A percentile compares a stretch with the other conserved stretches of the same genome.
These are phyloP conservation scores for Tipula confusa DNA, from an alignment of 2,888 invertebrate species.

Conservation along the genomic window DNA sequence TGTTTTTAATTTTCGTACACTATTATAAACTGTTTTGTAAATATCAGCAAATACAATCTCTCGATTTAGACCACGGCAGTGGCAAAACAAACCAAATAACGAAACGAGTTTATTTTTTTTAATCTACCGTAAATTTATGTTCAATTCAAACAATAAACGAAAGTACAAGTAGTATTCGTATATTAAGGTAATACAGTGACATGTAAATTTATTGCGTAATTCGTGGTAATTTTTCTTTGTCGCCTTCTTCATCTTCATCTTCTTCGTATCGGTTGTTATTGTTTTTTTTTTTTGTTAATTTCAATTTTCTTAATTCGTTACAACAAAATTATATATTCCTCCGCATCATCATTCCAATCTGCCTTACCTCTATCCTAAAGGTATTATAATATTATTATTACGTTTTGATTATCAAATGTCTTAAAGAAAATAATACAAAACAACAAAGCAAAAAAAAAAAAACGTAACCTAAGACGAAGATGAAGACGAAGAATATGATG, in stretches of 20 bases:
- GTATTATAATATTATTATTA: background rate
- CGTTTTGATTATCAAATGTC: background rate
- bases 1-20: background rate
- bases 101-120: constrained; percentile 13
- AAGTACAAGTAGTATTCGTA: background rate
- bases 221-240: background rate
- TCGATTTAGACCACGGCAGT: background rate
- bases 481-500: background rate
- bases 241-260: background rate
- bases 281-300: background rate
- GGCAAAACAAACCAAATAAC: background rate
- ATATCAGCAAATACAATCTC: background rate
- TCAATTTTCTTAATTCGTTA: background rate
- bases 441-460: background rate
- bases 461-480: background rate
- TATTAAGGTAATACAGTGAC: background rate
- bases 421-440: background rate
- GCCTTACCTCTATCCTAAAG: constrained; percentile 1
- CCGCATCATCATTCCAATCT: constrained; percentile 12
- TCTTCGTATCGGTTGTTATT: background rate
- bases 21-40: background rate
- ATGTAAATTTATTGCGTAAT: constrained; percentile 20
- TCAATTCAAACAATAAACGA: background rate
- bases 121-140: background rate
- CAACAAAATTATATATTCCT: too few species aligned